Conservation (phyloP, 1,140 invertebrate species). For the Aphelinus certus region DNA sequence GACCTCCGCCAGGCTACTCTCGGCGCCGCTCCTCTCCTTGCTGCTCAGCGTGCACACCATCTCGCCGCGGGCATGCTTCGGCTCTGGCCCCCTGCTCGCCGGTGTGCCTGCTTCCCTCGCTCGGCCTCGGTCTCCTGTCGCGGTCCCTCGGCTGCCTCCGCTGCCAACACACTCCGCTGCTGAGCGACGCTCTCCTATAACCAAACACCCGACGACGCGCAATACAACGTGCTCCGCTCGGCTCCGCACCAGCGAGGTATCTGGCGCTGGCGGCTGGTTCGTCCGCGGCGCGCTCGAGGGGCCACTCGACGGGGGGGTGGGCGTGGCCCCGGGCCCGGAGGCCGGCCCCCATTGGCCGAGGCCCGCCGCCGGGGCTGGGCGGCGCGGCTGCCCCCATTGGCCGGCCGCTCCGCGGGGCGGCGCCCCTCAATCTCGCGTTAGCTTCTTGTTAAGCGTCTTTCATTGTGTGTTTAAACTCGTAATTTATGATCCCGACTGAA, state of each 20-base stretch:
- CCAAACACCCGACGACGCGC: neutral
- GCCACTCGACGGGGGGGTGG: neutral
- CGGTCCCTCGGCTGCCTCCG: too few relatives aligned
- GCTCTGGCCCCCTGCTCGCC: conserved; percentile 7
- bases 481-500: conserved; percentile 68
- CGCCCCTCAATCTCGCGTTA: conserved; percentile 63
- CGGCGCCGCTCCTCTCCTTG: conserved; percentile 46
- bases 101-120: conserved; percentile 32
- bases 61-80: conserved; percentile 64
- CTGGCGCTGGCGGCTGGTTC: conserved; percentile 3
- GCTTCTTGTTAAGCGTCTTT: conserved; percentile 69
- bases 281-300: neutral
- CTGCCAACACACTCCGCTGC: neutral
- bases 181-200: neutral
- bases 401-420: conserved; percentile 46
- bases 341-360: too few relatives aligned
- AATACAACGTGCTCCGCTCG: conserved; percentile 13
- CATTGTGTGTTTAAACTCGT: conserved; percentile 68
- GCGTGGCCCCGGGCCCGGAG: neutral
- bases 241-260: conserved; percentile 23
- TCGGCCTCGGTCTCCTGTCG: neutral
- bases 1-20: conserved; percentile 43
- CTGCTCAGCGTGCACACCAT: conserved; percentile 66
- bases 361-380: conserved; percentile 18
- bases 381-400: conserved; percentile 42